Evolutionary conservation across 2,113 vertebrate genomes (phyloP), one percentile per base, ranked within the genome.

Genomic region (Rhinoptilus africanus): DNA sequence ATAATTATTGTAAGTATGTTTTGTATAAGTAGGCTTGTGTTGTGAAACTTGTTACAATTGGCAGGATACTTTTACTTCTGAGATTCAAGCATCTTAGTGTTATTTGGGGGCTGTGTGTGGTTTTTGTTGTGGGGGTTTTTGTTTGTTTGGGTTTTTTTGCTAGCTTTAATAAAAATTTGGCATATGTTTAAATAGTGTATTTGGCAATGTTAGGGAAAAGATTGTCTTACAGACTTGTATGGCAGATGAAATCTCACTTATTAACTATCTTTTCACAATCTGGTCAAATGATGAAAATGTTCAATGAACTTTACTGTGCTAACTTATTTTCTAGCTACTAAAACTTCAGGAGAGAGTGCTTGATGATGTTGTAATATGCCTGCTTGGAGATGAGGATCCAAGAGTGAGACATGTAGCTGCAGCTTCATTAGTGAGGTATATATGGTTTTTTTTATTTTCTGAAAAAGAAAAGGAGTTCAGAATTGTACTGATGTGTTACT

Each of bases 321-420:
- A 6, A 85, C 24, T 50, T 93, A 59, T 59, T 92, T 73, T 95
- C 17, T 96, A 99, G 99, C 95, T 98, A 10, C 97, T 99, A 89
- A 98, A 98, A 60, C 98, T 99, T 78, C 99, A 99, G 92, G 99
- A 99, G 5, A 98, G 99, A 68, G 98, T 99, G 47, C 97, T 99
- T 63, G 97, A 98, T 57, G 89, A 98, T 60, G 99, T 99, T 34
- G 98, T 99, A 81, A 98, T 99, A 91, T 93, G 73, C 80, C 95
- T 99, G 84, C 98, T 99, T 78, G 99, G 99, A 78, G 99, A 99
- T 45, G 99, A 99, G 43, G 99, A 99, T 95, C 99, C 99, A 18
- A 97, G 99, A 89, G 99, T 99, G 37, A 98, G 99, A 23, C 99
- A 99, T 0, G 97, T 99, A 11, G 99, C 99, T 6, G 98, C 99